phyloP scores from a whole-genome alignment of 2,888 invertebrate genomes.

The Euplexia lucipara region DNA sequence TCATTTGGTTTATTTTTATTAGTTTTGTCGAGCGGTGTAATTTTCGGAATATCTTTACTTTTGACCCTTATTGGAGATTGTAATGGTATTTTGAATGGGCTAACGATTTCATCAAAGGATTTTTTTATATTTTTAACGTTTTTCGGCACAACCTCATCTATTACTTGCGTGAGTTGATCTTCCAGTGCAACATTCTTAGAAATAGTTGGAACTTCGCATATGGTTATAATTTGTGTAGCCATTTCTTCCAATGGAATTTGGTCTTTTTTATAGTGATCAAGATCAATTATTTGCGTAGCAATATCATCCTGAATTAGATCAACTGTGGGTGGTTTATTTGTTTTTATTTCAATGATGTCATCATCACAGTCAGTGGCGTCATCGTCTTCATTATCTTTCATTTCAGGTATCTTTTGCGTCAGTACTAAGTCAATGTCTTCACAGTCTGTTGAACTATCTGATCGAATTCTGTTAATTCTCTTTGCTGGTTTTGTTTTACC shows the following conservation, averaged over 20 bases:
- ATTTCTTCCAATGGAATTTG: slow-evolving; percentile 69
- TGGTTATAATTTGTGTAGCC: slow-evolving; percentile 75
- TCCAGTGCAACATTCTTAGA: slow-evolving; percentile 63
- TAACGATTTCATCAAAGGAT: slow-evolving; percentile 66
- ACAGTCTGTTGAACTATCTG: slow-evolving; percentile 71
- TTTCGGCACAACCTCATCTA: slow-evolving; percentile 63
- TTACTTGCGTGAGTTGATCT: slow-evolving; percentile 76
- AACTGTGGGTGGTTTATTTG: slow-evolving; percentile 44
- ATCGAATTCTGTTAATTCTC: slow-evolving; percentile 62
- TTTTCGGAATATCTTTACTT: slow-evolving; percentile 71
- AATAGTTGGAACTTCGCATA: slow-evolving; percentile 38
- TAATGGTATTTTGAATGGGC: slow-evolving; percentile 82
- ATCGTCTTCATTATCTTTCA: slow-evolving; percentile 64
- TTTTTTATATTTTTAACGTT: slow-evolving; percentile 38
- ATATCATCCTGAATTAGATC: slow-evolving; percentile 62
- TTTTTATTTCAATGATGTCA: slow-evolving; percentile 54
- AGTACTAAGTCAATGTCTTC: slow-evolving; percentile 67
- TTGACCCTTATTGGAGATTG: slow-evolving; percentile 74
- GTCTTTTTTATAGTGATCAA: slow-evolving; percentile 43
- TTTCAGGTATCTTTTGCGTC: slow-evolving; percentile 61
- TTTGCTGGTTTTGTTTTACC: slow-evolving; percentile 31
- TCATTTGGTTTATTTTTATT: slow-evolving; percentile 41
- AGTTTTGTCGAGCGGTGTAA: slow-evolving; percentile 53
- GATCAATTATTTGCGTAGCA: slow-evolving; percentile 69
- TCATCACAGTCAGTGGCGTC: slow-evolving; percentile 78